Evolutionary conservation across 2,797 vertebrate species (phyloP), one percentile per base, ranked within the genome.

Genomic region (Eurystomus glaucurus): DNA sequence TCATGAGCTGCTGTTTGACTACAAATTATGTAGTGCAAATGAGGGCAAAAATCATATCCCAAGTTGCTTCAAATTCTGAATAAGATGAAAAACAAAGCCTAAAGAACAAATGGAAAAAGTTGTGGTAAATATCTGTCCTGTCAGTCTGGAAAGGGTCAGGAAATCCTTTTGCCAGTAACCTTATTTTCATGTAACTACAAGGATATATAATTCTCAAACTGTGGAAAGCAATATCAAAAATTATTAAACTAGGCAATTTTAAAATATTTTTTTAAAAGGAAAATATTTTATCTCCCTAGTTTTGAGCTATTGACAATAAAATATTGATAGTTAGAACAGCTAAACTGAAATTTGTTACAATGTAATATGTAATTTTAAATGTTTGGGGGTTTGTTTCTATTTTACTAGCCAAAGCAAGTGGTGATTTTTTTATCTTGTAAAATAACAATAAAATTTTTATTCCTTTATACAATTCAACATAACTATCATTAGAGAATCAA

Each of bases 401-500:
- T 78, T 35, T 55, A 55, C 5, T 12, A 45, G 13, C 18, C 45
- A 81, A 77, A 39, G 3, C 31, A 52, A 46, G 1, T 16, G 4
- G 1, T 1, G 0, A 0, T 5, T 3, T 46, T 51, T 46, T 29
- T 4, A 33, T 75, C 79, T 61, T 83, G 3, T 61, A 37, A 66
- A 93, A 90, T 70, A 8, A 12, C 4, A 21, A 52, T 20, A 35
- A 46, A 21, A 5, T 31, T 58, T 66, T 77, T 1, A 37, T 57
- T 81, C 71, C 8, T 46, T 84, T 1, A 14, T 75, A 31, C 25
- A 60, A 61, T 74, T 85, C n/a, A 72, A 25, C 9, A 31, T 26
- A 64, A 33, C 2, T 55, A 4, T 54, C 37, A 61, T 82, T 79
- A 84, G 17, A 66, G 19, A 26, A 70, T 50, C 11, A 37, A 12